phyloP scores from a whole-genome alignment of 2,888 invertebrate genomes.

The Homarus gammarus region DNA sequence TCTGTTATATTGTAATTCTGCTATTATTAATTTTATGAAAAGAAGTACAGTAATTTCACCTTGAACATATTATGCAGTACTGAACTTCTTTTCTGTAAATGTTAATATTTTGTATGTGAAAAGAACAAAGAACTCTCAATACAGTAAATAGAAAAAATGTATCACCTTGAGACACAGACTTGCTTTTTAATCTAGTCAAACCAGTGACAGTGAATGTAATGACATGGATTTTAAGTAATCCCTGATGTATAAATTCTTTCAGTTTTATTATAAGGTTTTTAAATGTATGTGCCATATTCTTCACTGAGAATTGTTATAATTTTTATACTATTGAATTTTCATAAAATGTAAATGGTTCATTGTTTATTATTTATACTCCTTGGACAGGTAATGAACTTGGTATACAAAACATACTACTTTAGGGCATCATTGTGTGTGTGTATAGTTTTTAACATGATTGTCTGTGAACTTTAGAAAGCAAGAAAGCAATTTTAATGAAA shows the following conservation, averaged over 20 bases:
- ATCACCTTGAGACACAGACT: background rate
- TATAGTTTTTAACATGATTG: no score
- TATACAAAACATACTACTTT: background rate
- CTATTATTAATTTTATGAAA: background rate
- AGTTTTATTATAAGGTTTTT: constrained; percentile 30
- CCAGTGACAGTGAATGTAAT: constrained; percentile 44
- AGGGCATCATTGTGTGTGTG: no score
- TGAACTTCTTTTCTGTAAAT: background rate
- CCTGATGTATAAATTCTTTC: constrained; percentile 51
- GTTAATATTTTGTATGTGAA: background rate
- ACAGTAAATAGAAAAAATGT: background rate
- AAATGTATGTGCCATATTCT: constrained; percentile 60
- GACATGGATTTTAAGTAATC: constrained; percentile 39
- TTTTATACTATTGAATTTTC: constrained; percentile 64
- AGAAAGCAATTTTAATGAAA: no score
- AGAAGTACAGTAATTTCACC: background rate
- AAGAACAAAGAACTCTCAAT: background rate
- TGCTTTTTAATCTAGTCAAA: constrained; percentile 46
- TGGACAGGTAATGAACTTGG: background rate
- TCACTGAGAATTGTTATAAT: constrained; percentile 42
- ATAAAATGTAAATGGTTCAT: constrained; percentile 54
- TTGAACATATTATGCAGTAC: background rate
- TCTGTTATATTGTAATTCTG: background rate
- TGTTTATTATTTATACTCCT: background rate
- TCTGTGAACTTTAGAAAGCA: no score